phyloP scores from a whole-genome alignment of 2,888 invertebrate genomes.

The Alloscopus bannaensis region DNA sequence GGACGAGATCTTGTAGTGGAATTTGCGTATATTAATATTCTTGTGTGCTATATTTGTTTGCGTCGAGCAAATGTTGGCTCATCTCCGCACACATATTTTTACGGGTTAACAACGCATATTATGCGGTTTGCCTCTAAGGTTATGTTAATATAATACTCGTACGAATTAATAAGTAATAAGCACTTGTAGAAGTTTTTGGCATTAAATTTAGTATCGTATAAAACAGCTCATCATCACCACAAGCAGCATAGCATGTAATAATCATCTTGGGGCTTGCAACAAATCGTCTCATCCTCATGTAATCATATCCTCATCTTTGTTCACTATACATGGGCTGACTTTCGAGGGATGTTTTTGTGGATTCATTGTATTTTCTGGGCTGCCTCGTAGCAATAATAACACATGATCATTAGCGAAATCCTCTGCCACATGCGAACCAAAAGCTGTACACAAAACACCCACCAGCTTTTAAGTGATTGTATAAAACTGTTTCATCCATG shows the following conservation, averaged over 20 bases:
- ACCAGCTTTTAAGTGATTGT: conserved; percentile 51
- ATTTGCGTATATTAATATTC: not conserved
- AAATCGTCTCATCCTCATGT: conserved; percentile 8
- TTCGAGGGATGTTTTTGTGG: conserved; percentile 4
- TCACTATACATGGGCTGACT: conserved; percentile 39
- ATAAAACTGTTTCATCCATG: conserved; percentile 54
- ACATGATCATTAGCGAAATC: conserved; percentile 47
- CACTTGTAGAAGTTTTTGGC: conserved; percentile 29
- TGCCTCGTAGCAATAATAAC: conserved; percentile 40
- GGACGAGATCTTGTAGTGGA: not conserved
- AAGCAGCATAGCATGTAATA: conserved; percentile 19
- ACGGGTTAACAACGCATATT: not conserved
- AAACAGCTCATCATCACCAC: conserved; percentile 38
- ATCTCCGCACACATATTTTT: too few relatives aligned
- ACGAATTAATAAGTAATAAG: conserved; percentile 21
- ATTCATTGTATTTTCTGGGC: conserved; percentile 33
- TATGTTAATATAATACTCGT: conserved; percentile 12
- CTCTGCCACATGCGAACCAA: conserved; percentile 19
- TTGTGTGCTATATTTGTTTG: not conserved
- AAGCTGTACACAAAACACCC: conserved; percentile 35
- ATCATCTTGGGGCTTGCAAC: conserved; percentile 1
- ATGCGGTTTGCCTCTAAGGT: not conserved
- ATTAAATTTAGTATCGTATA: conserved; percentile 50
- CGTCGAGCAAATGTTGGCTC: not conserved
- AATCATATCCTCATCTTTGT: conserved; percentile 46